Evolutionary conservation across 2,888 invertebrate genomes (phyloP).

Genomic region (Macaria liturata): DNA sequence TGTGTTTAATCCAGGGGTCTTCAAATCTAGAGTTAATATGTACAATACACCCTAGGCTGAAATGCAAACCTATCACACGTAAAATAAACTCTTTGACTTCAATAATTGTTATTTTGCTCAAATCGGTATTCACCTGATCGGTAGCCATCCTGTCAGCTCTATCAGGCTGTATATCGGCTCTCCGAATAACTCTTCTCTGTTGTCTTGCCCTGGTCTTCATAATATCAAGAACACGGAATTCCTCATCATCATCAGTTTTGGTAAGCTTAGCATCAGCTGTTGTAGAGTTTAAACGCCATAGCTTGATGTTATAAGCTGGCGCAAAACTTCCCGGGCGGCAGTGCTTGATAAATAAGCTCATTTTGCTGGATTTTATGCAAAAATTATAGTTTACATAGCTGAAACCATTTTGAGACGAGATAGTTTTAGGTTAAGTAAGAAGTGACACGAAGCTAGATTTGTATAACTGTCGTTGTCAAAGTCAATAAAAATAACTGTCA

Average conservation of each 20-base stretch:
- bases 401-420: constrained; percentile 1
- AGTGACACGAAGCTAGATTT: too few species aligned
- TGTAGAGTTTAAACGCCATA: constrained; percentile 71
- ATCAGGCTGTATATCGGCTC: constrained; percentile 67
- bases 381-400: not conserved
- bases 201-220: constrained; percentile 60
- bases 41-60: too few species aligned
- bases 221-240: constrained; percentile 80
- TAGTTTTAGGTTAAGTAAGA: too few species aligned
- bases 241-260: constrained; percentile 65
- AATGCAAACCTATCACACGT: too few species aligned
- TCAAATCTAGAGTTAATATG: too few species aligned
- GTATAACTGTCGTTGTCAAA: too few species aligned
- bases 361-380: constrained; percentile 38
- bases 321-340: constrained; percentile 51
- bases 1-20: too few species aligned
- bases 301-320: constrained; percentile 50
- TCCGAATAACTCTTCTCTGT: constrained; percentile 50
- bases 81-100: too few species aligned
- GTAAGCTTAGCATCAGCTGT: constrained; percentile 54
- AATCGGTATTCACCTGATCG: constrained; percentile 58
- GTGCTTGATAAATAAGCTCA: constrained; percentile 69
- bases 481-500: too few species aligned
- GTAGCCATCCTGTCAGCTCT: constrained; percentile 70
- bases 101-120: too few species aligned